Percentiles rank a stretch among this genome's conserved stretches.
Evolutionary conservation across 2,113 vertebrate genomes (phyloP).

Genomic region (Elephantulus edwardii): DNA sequence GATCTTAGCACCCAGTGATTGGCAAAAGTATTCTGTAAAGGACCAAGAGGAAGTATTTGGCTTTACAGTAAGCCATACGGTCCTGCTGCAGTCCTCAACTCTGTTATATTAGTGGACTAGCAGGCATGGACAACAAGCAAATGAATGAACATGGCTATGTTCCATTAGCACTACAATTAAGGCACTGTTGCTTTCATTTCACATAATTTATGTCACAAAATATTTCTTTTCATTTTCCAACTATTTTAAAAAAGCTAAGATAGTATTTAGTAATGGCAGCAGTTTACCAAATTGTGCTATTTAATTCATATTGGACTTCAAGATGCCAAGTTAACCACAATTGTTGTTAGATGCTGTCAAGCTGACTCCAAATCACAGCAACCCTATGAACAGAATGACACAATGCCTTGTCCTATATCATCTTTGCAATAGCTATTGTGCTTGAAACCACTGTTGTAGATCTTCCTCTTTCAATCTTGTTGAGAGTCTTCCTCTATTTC

Average conservation of each 20-base stretch:
- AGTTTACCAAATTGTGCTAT: not conserved
- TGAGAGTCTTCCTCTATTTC: no score
- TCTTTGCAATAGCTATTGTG: no score
- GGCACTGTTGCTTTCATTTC: slow-evolving; percentile 2
- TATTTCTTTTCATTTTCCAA: slow-evolving; percentile 16
- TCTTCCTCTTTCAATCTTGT: no score
- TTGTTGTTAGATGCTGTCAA: no score
- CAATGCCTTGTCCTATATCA: no score
- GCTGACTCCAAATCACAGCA: no score
- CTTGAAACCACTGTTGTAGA: no score
- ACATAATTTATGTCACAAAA: slow-evolving; percentile 48
- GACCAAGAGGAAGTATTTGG: not conserved
- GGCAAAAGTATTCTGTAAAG: slow-evolving; percentile 31
- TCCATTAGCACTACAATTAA: not conserved
- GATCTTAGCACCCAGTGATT: not conserved
- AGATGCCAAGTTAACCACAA: slow-evolving; percentile 43
- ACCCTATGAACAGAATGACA: no score
- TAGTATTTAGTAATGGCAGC: not conserved
- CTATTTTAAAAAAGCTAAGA: slow-evolving; percentile 2
- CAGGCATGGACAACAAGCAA: not conserved
- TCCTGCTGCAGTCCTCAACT: not conserved
- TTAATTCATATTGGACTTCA: not conserved
- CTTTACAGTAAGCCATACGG: not conserved
- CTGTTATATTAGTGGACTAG: not conserved
- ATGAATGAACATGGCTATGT: not conserved